Evolutionary conservation across 2,797 vertebrate genomes (phyloP).

Genomic region (Periparus ater): DNA sequence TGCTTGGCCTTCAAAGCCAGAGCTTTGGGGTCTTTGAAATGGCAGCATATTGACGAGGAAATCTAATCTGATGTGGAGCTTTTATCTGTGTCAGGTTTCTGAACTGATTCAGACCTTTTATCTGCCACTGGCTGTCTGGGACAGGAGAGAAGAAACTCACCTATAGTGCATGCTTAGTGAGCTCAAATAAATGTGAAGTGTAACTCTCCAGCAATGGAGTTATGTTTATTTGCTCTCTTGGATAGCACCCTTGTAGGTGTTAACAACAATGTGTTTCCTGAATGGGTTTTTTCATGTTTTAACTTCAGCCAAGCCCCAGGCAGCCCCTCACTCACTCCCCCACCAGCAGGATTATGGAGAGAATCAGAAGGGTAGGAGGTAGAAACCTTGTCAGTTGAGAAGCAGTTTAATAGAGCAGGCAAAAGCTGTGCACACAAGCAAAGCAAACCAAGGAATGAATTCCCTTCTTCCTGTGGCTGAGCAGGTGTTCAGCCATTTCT

Average conservation of each 20-base stretch:
- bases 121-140: neutral
- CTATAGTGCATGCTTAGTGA: neutral
- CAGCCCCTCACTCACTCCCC: neutral
- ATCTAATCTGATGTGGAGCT: neutral
- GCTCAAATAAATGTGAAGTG: neutral
- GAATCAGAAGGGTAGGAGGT: neutral
- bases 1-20: neutral
- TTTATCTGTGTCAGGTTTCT: neutral
- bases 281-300: neutral
- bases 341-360: neutral
- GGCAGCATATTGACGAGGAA: neutral
- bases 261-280: neutral
- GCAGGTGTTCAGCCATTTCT: neutral
- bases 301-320: neutral
- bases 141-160: neutral
- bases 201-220: neutral
- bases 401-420: neutral
- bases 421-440: neutral
- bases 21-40: neutral
- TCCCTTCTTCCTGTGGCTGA: rapidly evolving
- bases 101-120: neutral
- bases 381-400: neutral
- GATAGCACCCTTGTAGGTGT: neutral
- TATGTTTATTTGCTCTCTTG: neutral
- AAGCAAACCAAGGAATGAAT: neutral